Base-by-base conservation (phyloP, 2,113 vertebrate species). In the Onychorhynchus coronatus region DNA sequence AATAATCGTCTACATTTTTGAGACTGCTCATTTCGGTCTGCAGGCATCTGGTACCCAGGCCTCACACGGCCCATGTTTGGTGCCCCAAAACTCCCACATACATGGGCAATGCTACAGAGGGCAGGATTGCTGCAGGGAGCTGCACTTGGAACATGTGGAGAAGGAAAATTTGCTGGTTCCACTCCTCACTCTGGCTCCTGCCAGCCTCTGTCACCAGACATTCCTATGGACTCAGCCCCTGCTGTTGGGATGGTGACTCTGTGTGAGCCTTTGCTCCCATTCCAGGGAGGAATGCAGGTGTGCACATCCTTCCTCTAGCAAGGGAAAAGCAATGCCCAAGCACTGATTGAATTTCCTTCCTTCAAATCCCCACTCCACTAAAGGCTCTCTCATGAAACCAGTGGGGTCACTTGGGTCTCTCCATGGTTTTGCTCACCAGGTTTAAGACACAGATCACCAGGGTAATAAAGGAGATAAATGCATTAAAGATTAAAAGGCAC, bases 401-500 rank as follows among this genome's bases (percentile, higher is more conserved):
- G 37, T 23, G 47, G 63, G 76, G 61, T 84, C 71, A 50, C 63
- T 61, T 80, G 59, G 59, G 39, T 50, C 59, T 50, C 76, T 72
- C 44, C 0, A 6, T 59, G 65, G 13, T 68, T 93, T 75, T 80
- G 28, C 44, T 95, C 73, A 39, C 9, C 76, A 86, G 59, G 53
- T 89, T 73, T 65, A 67, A 68, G 80, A 46, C 72, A 65, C 3
- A 30, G 72, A 61, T 46, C 74, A 90, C 23, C 72, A 79, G 42
- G 30, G 59, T 92, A 89, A 96, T 74, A 41, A 81, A 84, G 82
- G 81, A 62, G 72, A 91, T n/a, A 96, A 92, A 97, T 73, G 66
- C 86, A 86, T 94, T 88, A 95, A 94, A 93, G 82, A 92, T 89
- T 82, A 88, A 91, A 88, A 91, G 71, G 37, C 59, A 83, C 59